Conservation (phyloP, 2,888 invertebrate genomes). For the Phasia obesa region DNA sequence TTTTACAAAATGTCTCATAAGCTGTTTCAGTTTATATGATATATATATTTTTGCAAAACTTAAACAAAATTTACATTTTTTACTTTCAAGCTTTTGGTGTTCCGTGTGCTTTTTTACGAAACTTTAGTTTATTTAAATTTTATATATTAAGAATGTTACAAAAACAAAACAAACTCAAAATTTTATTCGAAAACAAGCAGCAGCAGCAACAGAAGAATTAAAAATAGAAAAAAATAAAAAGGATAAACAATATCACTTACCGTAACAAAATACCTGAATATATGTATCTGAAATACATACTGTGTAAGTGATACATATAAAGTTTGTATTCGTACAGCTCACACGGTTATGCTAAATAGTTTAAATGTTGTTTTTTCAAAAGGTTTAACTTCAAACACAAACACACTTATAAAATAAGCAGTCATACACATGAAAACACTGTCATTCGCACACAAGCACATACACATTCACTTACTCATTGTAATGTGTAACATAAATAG, state of each 20-base stretch:
- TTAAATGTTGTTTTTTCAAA: constrained; percentile 54
- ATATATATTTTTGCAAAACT: constrained; percentile 10
- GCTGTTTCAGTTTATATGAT: neutral
- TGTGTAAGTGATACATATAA: constrained; percentile 42
- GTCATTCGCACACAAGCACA: neutral
- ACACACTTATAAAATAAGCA: constrained; percentile 9
- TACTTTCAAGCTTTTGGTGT: constrained; percentile 36
- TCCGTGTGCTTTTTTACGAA: neutral
- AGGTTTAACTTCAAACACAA: constrained; percentile 50
- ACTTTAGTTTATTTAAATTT: constrained; percentile 58
- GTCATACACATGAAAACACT: neutral
- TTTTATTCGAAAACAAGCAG: constrained; percentile 1
- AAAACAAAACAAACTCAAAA: constrained; percentile 24
- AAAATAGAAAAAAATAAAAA: constrained; percentile 11
- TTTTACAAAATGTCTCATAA: neutral
- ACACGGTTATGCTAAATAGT: constrained; percentile 45
- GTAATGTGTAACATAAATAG: neutral
- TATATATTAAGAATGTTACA: constrained; percentile 45
- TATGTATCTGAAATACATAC: constrained; percentile 39
- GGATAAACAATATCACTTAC: constrained; percentile 63
- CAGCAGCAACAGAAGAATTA: neutral
- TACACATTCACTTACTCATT: neutral
- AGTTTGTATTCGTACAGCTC: constrained; percentile 6
- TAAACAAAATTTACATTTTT: constrained; percentile 34
- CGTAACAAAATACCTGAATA: constrained; percentile 61